A percentile compares a stretch with the other conserved stretches of the same genome.
phyloP scores from a whole-genome alignment of 2,113 vertebrate species.

The Brachypodius melanocephalos region DNA sequence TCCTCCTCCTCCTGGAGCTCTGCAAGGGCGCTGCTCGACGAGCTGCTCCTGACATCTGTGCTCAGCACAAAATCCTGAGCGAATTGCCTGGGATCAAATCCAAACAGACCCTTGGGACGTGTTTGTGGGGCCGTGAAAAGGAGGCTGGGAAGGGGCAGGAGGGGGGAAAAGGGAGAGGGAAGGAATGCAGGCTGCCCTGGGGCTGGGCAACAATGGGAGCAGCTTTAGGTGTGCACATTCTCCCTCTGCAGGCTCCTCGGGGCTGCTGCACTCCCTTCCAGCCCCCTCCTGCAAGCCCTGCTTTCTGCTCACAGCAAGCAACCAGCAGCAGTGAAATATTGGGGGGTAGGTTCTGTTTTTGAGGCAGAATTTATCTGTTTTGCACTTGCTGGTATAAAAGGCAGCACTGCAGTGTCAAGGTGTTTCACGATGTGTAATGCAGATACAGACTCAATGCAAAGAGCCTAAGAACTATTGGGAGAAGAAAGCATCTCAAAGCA shows the following conservation, averaged over 20 bases:
- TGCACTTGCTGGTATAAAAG: background rate
- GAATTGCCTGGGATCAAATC: conserved; percentile 84
- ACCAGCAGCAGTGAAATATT: rapidly evolving
- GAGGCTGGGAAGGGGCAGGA: background rate
- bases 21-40: conserved; percentile 67
- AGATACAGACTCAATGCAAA: rapidly evolving
- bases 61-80: conserved; percentile 90
- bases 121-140: conserved; percentile 54
- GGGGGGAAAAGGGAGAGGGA: background rate
- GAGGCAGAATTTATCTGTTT: background rate
- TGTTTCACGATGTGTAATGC: background rate
- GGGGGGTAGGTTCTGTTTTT: background rate
- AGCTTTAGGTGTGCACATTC: background rate
- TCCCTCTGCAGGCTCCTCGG: conserved; percentile 80
- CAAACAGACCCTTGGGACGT: conserved; percentile 76
- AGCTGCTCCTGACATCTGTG: conserved; percentile 71
- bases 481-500: background rate
- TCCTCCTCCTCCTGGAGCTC: conserved; percentile 90
- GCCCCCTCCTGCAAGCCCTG: background rate
- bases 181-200: background rate
- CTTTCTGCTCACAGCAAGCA: background rate
- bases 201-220: conserved; percentile 37
- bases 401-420: background rate
- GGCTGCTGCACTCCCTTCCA: background rate
- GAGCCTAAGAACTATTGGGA: background rate